Base-by-base conservation (phyloP, 2,888 invertebrate genomes). In the Clunio marinus region DNA sequence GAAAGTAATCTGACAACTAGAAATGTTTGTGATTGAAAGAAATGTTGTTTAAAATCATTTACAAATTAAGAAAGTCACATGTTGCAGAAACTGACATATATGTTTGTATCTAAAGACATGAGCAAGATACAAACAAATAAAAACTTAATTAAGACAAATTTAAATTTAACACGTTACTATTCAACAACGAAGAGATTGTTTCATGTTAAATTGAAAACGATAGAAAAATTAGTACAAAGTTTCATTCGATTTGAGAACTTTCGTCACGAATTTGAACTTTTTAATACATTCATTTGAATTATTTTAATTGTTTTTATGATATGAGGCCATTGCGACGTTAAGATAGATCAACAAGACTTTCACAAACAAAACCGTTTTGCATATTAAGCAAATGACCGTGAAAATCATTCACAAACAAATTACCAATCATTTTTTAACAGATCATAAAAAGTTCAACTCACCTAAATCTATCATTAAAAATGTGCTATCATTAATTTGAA, bases 141-240 rank as follows among this genome's bases (percentile, higher is more conserved):
- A 60, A 60, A 60, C 20, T 17, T 60, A 60, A 60, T 60, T 60
- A 60, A 60, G 60, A 60, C 60, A 60, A 60, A 60, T 60, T 60
- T 60, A 28, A 35, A 60, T 60, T 27, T 35, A 60, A 24, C 32
- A 60, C 60, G n/a, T 46, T 46, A n/a, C n/a, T n/a, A n/a, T n/a
- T n/a, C n/a, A n/a, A n/a, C n/a, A n/a, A n/a, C n/a, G n/a, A n/a
- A n/a, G n/a, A n/a, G n/a, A n/a, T n/a, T n/a, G n/a, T n/a, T 51
- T 51, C 51, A 22, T 7, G 51, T 32, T 51, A 51, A n/a, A n/a
- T n/a, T 51, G 20, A 22, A 22, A 51, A 51, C 22, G 51, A 8
- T 8, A 32, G 20, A 20, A 22, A 22, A 51, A 51, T n/a, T 51
- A 22, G 17, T 8, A 22, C 51, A 51, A 22, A 51, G 51, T 20